Percentiles rank a stretch among this genome's conserved stretches.
Evolutionary conservation across 2,113 vertebrate species (phyloP).

Genomic region (Gnathonemus longibarbis): DNA sequence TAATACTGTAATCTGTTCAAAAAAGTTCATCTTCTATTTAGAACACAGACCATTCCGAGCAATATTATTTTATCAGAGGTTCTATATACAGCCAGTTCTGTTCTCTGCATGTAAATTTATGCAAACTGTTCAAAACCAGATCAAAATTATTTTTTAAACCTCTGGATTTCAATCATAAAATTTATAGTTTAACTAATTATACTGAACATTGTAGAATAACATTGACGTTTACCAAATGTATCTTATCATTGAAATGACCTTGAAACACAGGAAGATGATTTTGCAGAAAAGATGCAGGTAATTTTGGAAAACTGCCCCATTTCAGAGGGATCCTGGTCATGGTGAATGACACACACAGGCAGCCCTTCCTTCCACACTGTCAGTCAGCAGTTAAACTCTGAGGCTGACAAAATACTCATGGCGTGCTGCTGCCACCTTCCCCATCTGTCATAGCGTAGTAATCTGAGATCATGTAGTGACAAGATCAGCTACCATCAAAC

Average conservation of each 20-base stretch:
- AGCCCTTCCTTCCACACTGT: not conserved
- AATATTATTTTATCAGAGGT: not conserved
- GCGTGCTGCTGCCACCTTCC: not conserved
- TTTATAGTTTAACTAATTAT: not conserved
- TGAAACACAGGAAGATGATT: not conserved
- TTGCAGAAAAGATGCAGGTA: not conserved
- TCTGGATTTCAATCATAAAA: not conserved
- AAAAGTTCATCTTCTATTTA: slow-evolving; percentile 13
- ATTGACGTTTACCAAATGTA: not conserved
- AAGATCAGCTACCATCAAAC: not conserved
- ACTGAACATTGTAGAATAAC: not conserved
- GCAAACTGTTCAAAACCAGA: not conserved
- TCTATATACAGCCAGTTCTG: not conserved
- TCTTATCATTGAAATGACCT: not conserved
- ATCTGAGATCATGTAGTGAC: not conserved
- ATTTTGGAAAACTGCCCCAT: not conserved
- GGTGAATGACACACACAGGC: not conserved
- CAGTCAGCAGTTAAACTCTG: not conserved
- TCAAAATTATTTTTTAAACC: not conserved
- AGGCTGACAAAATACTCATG: not conserved
- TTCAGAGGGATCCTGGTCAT: not conserved
- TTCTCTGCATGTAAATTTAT: not conserved
- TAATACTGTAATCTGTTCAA: slow-evolving; percentile 16
- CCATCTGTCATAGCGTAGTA: not conserved
- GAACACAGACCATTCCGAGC: not conserved